Evolutionary conservation across 2,797 vertebrate species (phyloP).

Genomic region (Numenius phaeopus): DNA sequence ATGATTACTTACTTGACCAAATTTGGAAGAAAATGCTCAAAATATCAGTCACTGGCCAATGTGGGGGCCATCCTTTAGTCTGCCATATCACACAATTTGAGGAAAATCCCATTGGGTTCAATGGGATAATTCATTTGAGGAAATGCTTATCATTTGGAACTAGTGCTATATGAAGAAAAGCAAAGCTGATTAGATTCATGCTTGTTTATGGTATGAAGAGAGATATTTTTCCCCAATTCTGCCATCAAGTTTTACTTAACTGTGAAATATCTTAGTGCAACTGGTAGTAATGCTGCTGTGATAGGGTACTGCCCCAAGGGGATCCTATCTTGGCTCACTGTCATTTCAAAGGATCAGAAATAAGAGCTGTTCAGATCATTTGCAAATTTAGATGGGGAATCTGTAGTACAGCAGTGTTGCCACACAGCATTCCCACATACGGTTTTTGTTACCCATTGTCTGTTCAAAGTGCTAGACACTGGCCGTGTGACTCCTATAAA

Average conservation of each 20-base stretch:
- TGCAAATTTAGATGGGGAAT: slow-evolving; percentile 10
- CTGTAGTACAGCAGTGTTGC: slow-evolving; percentile 49
- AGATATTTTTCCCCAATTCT: background rate
- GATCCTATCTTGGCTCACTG: background rate
- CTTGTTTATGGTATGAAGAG: background rate
- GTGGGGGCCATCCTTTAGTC: background rate
- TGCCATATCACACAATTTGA: background rate
- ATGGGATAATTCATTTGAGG: background rate
- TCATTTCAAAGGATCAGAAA: slow-evolving; percentile 15
- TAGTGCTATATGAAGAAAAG: background rate
- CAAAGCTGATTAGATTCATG: background rate
- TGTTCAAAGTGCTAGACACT: slow-evolving; percentile 66
- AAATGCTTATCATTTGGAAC: background rate
- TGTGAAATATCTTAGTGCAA: background rate
- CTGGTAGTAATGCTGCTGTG: background rate
- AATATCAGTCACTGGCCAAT: background rate
- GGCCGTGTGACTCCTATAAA: slow-evolving; percentile 61
- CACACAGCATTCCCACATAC: slow-evolving; percentile 48
- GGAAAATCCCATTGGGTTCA: background rate
- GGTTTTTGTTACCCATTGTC: slow-evolving; percentile 67
- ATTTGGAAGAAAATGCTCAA: background rate
- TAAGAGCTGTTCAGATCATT: slow-evolving; percentile 8
- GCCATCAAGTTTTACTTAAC: background rate
- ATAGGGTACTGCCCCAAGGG: background rate
- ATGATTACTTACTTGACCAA: background rate